Percentiles rank a stretch among this genome's conserved stretches.
phyloP scores from a whole-genome alignment of 2,888 invertebrate species.

The Patella caerulea region DNA sequence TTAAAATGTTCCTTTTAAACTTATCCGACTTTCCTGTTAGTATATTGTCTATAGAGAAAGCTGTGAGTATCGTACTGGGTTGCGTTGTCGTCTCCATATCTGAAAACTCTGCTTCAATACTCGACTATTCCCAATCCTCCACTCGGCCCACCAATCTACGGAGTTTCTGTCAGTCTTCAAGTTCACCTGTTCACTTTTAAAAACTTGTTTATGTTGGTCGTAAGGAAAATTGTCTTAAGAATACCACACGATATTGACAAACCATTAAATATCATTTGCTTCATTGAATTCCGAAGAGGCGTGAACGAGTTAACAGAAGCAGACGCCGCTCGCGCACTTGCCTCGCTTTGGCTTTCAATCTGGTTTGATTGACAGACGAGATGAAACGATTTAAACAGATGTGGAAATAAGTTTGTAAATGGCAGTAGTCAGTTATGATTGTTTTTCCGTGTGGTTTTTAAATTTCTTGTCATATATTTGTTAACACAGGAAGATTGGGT shows the following conservation, averaged over 20 bases:
- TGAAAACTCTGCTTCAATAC: not conserved
- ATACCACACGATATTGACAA: conserved; percentile 9
- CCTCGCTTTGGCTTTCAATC: conserved; percentile 1
- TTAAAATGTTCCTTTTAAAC: not conserved
- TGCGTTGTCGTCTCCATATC: not conserved
- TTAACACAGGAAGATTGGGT: not conserved
- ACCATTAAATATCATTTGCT: conserved; percentile 7
- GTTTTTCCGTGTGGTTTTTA: not conserved
- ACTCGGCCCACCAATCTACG: not conserved
- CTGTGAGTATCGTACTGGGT: not conserved
- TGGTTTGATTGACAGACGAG: not conserved
- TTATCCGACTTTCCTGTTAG: conserved; percentile 2
- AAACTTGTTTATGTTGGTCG: conserved; percentile 3
- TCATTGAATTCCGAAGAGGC: conserved; percentile 11
- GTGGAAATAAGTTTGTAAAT: conserved; percentile 5
- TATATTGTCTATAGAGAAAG: conserved; percentile 8
- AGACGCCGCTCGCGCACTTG: conserved; percentile 5
- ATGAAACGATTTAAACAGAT: conserved; percentile 1
- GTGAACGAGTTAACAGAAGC: conserved; percentile 10
- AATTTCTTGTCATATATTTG: conserved; percentile 2
- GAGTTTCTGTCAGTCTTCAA: not conserved
- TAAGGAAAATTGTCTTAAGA: conserved; percentile 4
- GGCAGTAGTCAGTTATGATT: not conserved
- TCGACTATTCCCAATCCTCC: not conserved
- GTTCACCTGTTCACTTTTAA: not conserved